These are phyloP conservation scores for Intellagama lesueurii DNA, from an alignment of 2,797 vertebrate species.

Conservation along the genomic window DNA sequence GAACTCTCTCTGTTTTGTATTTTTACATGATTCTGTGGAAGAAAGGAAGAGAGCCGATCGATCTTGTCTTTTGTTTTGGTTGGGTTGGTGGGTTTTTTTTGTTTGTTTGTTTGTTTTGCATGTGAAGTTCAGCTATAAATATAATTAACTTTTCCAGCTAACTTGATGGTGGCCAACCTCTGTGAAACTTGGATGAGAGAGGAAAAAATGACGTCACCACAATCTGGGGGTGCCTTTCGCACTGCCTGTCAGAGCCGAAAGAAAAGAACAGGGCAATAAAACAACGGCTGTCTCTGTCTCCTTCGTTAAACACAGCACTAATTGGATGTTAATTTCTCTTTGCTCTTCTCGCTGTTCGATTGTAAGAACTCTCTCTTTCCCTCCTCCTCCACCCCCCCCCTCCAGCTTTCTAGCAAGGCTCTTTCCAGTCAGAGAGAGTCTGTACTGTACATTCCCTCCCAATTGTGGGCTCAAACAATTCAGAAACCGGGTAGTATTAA, in stretches of 20 bases:
- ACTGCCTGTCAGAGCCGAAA: constrained; percentile 75
- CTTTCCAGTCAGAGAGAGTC: constrained; percentile 70
- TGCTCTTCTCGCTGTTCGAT: constrained; percentile 76
- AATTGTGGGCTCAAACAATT: constrained; percentile 72
- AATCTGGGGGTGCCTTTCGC: constrained; percentile 73
- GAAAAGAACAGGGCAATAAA: constrained; percentile 77
- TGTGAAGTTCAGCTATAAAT: constrained; percentile 11
- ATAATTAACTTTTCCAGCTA: constrained; percentile 43
- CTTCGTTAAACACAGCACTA: constrained; percentile 75
- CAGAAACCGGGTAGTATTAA: constrained; percentile 70
- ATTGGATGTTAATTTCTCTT: constrained; percentile 79
- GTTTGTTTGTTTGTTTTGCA: constrained; percentile 25
- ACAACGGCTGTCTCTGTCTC: constrained; percentile 77
- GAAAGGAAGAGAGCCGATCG: constrained; percentile 41
- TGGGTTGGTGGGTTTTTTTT: too few relatives aligned
- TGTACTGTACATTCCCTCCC: constrained; percentile 64
- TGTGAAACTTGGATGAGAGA: constrained; percentile 63
- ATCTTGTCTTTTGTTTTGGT: not conserved
- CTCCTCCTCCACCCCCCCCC: constrained; percentile 14
- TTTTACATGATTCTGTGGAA: constrained; percentile 34
- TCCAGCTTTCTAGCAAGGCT: constrained; percentile 53
- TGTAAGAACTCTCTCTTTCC: constrained; percentile 62
- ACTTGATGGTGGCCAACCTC: constrained; percentile 19
- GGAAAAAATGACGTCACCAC: constrained; percentile 69
- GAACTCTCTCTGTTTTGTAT: not conserved